phyloP scores from a whole-genome alignment of 1,140 invertebrate species.

The Apis dorsata region DNA sequence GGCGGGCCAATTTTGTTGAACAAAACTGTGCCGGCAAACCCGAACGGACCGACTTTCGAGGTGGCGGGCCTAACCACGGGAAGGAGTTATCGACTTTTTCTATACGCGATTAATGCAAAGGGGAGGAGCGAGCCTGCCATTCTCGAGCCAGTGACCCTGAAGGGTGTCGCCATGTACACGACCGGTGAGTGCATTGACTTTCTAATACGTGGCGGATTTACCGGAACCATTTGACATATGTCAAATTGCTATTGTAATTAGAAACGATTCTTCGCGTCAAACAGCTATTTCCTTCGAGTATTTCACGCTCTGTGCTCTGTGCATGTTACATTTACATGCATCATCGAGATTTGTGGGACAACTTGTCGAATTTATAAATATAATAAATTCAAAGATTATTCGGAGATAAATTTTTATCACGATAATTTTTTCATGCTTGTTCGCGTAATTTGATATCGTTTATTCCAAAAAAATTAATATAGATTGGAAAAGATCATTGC shows the following conservation, averaged over 20 bases:
- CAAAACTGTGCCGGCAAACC: constrained; percentile 64
- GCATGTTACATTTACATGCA: too few relatives aligned
- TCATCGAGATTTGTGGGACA: too few relatives aligned
- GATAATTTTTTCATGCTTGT: too few relatives aligned
- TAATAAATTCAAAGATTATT: too few relatives aligned
- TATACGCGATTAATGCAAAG: constrained; percentile 91
- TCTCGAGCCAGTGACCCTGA: constrained; percentile 89
- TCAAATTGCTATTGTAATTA: background rate
- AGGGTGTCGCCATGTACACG: constrained; percentile 85
- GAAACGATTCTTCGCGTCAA: background rate
- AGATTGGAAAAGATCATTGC: too few relatives aligned
- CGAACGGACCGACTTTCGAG: constrained; percentile 83
- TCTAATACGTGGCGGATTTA: constrained; percentile 19
- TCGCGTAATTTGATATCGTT: too few relatives aligned
- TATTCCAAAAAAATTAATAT: too few relatives aligned
- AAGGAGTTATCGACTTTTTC: constrained; percentile 86
- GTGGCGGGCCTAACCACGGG: constrained; percentile 89
- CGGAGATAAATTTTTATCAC: too few relatives aligned
- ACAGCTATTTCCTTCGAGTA: background rate
- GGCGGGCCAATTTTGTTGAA: constrained; percentile 64
- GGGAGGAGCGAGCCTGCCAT: constrained; percentile 89
- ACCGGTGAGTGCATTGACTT: constrained; percentile 73
- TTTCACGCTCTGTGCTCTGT: too few relatives aligned
- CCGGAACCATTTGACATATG: constrained; percentile 8
- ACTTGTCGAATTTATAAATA: too few relatives aligned